Evolutionary conservation across 2,113 vertebrate genomes (phyloP).

Genomic region (Onychostruthus taczanowskii): DNA sequence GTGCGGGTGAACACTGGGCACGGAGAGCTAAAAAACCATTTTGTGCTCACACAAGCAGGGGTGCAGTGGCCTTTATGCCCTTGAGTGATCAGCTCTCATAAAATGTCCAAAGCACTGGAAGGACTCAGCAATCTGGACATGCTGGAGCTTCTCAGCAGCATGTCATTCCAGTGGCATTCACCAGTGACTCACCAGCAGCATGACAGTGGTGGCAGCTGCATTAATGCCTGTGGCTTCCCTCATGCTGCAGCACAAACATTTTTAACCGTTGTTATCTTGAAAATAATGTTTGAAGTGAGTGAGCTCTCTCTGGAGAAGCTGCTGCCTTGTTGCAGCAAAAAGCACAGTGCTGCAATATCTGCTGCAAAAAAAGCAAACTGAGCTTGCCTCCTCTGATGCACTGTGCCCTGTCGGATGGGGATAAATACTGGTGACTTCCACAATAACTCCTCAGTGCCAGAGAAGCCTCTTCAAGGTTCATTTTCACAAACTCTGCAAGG

Average conservation of each 20-base stretch:
- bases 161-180: neutral
- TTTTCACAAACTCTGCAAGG: neutral
- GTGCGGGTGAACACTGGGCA: neutral
- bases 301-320: neutral
- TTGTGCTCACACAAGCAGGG: neutral
- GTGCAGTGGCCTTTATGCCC: neutral
- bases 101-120: neutral
- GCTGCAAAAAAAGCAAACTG: neutral
- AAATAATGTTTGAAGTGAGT: neutral
- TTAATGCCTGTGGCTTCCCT: neutral
- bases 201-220: neutral
- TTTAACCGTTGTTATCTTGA: neutral
- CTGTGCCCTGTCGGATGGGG: neutral
- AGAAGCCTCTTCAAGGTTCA: neutral
- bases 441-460: neutral
- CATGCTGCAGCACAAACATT: neutral
- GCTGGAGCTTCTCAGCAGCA: neutral
- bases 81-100: neutral
- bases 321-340: neutral
- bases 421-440: neutral
- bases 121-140: neutral
- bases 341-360: neutral
- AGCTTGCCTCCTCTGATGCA: neutral
- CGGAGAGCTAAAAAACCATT: neutral
- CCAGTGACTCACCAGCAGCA: neutral